Evolutionary conservation across 2,113 vertebrate genomes (phyloP).

Genomic region (Sphyrna mokarran): DNA sequence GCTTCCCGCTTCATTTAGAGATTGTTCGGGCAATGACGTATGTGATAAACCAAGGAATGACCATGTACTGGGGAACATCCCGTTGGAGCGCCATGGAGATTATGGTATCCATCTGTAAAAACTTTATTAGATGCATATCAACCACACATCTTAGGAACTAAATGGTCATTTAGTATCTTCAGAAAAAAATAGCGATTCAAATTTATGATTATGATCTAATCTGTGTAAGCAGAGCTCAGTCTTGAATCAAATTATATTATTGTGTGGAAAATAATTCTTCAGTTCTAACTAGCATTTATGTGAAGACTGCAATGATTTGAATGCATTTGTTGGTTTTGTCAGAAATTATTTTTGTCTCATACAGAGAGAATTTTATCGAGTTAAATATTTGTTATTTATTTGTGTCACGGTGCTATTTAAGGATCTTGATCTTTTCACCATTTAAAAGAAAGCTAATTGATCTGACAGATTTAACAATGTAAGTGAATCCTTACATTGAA

Average conservation of each 20-base stretch:
- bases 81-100: conserved; percentile 98
- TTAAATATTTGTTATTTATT: neutral
- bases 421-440: neutral
- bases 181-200: neutral
- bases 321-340: neutral
- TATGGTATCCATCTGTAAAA: conserved; percentile 65
- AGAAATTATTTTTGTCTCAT: neutral
- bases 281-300: neutral
- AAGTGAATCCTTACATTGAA: neutral
- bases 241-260: neutral
- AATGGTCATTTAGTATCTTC: neutral
- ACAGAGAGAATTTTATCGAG: neutral
- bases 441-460: neutral
- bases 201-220: neutral
- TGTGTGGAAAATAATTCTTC: neutral
- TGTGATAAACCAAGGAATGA: conserved; percentile 95
- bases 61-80: conserved; percentile 97
- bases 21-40: conserved; percentile 95
- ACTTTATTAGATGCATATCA: neutral
- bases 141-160: neutral
- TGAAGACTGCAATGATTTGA: neutral
- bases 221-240: no score
- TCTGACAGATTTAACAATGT: neutral
- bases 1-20: conserved; percentile 57
- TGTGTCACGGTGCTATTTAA: neutral